phyloP scores from a whole-genome alignment of 2,113 vertebrate species.

The Chlamydotis undulata region DNA sequence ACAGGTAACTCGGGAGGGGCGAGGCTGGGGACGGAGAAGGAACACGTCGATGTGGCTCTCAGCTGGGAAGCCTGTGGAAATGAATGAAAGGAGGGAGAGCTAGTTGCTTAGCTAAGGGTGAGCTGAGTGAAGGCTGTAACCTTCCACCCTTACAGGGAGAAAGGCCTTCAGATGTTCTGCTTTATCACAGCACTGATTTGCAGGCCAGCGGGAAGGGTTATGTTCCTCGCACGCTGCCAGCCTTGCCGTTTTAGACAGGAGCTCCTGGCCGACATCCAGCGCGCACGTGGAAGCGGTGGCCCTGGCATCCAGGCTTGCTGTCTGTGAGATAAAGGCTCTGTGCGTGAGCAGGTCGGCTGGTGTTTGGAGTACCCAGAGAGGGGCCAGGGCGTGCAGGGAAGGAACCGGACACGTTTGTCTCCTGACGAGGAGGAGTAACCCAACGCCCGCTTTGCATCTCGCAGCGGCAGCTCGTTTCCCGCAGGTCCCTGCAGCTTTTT shows the following conservation, averaged over 20 bases:
- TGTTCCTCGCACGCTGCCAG: background rate
- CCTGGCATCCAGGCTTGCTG: background rate
- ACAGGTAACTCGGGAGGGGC: background rate
- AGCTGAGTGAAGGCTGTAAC: background rate
- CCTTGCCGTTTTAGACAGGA: background rate
- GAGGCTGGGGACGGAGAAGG: background rate
- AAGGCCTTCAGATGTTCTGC: background rate
- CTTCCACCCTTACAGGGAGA: background rate
- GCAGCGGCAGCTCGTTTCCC: background rate
- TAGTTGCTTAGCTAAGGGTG: background rate
- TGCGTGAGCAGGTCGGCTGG: background rate
- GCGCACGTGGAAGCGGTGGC: accelerated
- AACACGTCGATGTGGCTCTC: accelerated
- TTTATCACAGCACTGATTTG: background rate
- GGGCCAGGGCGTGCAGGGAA: background rate
- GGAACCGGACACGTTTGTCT: accelerated
- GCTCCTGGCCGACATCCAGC: background rate
- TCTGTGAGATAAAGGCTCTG: background rate
- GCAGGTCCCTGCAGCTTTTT: background rate
- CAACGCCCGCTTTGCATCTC: accelerated
- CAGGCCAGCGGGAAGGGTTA: background rate
- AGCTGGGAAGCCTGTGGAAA: background rate
- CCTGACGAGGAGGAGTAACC: accelerated
- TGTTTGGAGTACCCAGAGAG: background rate
- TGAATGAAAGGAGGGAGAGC: background rate